Evolutionary conservation across 2,888 invertebrate species (phyloP).

Genomic region (Hoplodrina ambigua): DNA sequence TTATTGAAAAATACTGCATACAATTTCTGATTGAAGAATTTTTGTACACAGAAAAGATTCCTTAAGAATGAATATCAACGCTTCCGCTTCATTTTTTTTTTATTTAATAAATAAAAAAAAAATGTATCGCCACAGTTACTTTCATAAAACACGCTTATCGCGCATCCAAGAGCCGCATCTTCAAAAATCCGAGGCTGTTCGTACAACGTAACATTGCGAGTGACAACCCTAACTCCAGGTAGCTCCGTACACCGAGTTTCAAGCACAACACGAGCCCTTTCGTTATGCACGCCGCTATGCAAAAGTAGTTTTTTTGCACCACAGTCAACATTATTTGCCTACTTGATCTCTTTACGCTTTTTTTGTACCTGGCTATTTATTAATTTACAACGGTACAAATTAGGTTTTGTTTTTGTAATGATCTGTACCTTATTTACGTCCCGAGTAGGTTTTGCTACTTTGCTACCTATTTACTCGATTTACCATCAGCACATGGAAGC

Average conservation of each 20-base stretch:
- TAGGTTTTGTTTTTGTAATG: conserved; percentile 35
- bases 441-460: not conserved
- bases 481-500: too few species aligned
- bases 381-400: conserved; percentile 45
- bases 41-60: too few species aligned
- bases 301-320: conserved; percentile 66
- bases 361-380: conserved; percentile 50
- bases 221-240: conserved; percentile 63
- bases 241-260: conserved; percentile 70
- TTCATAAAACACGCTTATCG: not conserved
- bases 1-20: too few species aligned
- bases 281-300: conserved; percentile 76
- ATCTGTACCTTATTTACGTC: conserved; percentile 17
- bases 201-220: not conserved
- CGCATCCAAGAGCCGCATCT: not conserved
- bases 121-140: not conserved
- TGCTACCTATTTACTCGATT: not conserved
- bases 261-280: conserved; percentile 76
- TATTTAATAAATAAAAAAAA: too few species aligned
- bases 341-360: conserved; percentile 59
- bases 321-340: conserved; percentile 65
- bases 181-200: not conserved
- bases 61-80: too few species aligned
- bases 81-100: too few species aligned
- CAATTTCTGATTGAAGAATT: too few species aligned